Evolutionary conservation across 2,888 invertebrate genomes (phyloP), one percentile per base, ranked within the genome.

Genomic region (Drosophila quasianomalipes): DNA sequence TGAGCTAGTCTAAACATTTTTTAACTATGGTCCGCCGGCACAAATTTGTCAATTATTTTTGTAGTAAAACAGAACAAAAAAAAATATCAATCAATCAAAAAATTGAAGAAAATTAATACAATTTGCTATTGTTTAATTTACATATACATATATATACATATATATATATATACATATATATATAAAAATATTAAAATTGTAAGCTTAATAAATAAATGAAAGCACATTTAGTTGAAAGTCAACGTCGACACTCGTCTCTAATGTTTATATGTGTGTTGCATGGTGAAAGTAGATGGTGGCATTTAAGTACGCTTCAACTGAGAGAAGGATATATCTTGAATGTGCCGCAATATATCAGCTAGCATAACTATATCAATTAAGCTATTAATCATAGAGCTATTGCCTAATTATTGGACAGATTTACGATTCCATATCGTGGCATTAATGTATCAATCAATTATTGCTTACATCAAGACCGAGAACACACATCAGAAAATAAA

Each of bases 1-100:
- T 90, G 90, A 90, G 90, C 90, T 91, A 90, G 90, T 91, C 91
- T 90, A 91, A 90, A 88, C 71, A 90, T 83, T 88, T 70, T 79
- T 90, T 87, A 85, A 78, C 86, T 87, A 87, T 87, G 86, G 86
- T 87, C 90, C 89, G 69, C 60, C 59, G 81, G 89, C 85, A 81
- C 37, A 19, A 22, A 49, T 54, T 62, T 70, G 84, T 85, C 89
- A 70, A 58, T 53, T 14, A 22, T 33, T 5, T 71, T 69, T 68
- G 28, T 62, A 44, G 49, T 65, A 53, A 52, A 54, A 16, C n/a
- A 28, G 51, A 60, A 41, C 5, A 22, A 3, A 9, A 41, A 52
- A 16, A 28, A 14, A 39, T 53, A n/a, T 7, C 16, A 39, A 47
- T 14, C 57, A 55, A 22, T 19, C 19, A 19, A 65, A 55, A 22